Conservation (phyloP, 2,797 vertebrate genomes). For the Pseudomugil gertrudae region DNA sequence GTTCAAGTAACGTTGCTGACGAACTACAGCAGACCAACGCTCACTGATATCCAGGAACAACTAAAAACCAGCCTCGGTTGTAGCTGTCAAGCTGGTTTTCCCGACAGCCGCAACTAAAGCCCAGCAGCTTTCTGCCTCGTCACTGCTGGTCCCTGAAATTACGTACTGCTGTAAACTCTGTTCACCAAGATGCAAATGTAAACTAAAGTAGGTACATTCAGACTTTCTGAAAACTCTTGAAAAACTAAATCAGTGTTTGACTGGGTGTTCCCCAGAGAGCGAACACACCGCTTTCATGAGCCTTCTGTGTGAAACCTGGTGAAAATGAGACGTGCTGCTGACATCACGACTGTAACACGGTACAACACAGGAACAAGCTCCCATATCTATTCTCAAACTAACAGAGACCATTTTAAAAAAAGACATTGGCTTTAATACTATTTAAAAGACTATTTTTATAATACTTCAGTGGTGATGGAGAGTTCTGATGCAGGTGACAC, state of each 20-base stretch:
- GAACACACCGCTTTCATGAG: not conserved
- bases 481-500: slow-evolving; percentile 49
- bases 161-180: not conserved
- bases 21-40: slow-evolving; percentile 6
- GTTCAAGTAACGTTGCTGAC: not conserved
- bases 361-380: slow-evolving; percentile 9
- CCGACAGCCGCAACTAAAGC: not conserved
- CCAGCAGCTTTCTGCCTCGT: not conserved
- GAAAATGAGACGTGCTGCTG: slow-evolving; percentile 12
- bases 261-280: slow-evolving; percentile 6
- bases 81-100: slow-evolving; percentile 9
- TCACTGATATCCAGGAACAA: slow-evolving; percentile 20
- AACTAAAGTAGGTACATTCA: slow-evolving; percentile 56
- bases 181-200: slow-evolving; percentile 10
- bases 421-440: slow-evolving; percentile 57
- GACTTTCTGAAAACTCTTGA: slow-evolving; percentile 29
- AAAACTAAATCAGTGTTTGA: too few species aligned
- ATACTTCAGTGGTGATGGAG: slow-evolving; percentile 61
- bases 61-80: not conserved
- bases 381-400: slow-evolving; percentile 15
- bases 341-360: slow-evolving; percentile 53
- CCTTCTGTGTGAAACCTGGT: not conserved
- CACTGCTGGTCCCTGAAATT: not conserved
- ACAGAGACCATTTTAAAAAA: slow-evolving; percentile 26
- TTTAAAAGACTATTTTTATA: slow-evolving; percentile 42